These are phyloP conservation scores for Uropetala carovei DNA, from an alignment of 2,888 invertebrate species.

Conservation along the genomic window DNA sequence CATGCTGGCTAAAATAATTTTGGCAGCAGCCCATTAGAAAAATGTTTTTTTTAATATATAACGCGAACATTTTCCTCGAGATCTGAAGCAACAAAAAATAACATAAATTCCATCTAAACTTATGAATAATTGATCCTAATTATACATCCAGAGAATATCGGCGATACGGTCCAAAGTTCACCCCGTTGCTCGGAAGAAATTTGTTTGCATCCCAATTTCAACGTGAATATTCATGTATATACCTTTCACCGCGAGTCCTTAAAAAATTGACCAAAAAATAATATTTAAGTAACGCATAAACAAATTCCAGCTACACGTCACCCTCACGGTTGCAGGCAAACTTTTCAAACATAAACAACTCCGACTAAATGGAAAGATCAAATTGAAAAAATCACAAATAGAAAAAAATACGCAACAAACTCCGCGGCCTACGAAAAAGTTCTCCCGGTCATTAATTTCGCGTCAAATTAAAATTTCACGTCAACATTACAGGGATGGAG, in stretches of 20 bases:
- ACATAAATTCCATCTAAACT: too few species aligned
- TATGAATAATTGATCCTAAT: too few species aligned
- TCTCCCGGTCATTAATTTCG: conserved; percentile 22
- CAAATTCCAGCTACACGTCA: background rate
- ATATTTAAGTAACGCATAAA: background rate
- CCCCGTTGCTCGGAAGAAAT: too few species aligned
- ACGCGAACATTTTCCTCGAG: too few species aligned
- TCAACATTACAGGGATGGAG: conserved; percentile 12
- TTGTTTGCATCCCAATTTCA: too few species aligned
- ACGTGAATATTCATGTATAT: background rate
- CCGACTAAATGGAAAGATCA: conserved; percentile 14
- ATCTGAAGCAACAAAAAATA: too few species aligned
- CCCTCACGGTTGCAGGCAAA: background rate
- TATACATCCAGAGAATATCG: too few species aligned
- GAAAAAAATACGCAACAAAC: background rate
- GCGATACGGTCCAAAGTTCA: too few species aligned
- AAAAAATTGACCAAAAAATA: background rate
- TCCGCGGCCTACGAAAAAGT: background rate
- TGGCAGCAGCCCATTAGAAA: too few species aligned
- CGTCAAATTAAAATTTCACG: conserved; percentile 32
- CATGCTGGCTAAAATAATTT: too few species aligned
- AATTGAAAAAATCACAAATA: background rate
- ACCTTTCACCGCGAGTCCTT: background rate
- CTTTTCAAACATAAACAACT: background rate
- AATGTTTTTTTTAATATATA: too few species aligned